phyloP scores from a whole-genome alignment of 23 tunicate genomes.

The Diplosoma virens region DNA sequence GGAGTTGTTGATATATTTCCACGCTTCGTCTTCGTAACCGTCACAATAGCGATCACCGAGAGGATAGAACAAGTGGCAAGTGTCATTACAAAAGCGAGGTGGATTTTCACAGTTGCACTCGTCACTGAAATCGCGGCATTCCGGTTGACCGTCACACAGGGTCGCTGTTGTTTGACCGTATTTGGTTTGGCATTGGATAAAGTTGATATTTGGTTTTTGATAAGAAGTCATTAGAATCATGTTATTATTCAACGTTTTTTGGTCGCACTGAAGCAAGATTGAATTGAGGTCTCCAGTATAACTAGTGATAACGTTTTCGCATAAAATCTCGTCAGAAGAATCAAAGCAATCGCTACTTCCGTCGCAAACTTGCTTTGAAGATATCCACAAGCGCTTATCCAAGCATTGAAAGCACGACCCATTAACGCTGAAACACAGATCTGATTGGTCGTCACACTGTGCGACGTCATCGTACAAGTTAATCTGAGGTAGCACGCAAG shows the following conservation, averaged over 20 bases:
- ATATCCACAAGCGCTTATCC: constrained; percentile 3
- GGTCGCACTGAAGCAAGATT: too few species aligned
- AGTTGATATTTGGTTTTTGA: too few species aligned
- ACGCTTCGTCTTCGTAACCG: constrained; percentile 18
- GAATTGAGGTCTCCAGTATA: neutral
- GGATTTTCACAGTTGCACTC: constrained; percentile 26
- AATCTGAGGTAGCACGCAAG: constrained; percentile 30
- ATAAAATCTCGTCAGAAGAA: constrained; percentile 60
- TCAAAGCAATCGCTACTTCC: constrained; percentile 54
- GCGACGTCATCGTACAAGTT: constrained; percentile 31
- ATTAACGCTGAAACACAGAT: constrained; percentile 3
- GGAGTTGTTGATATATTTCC: constrained; percentile 10
- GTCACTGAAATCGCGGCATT: constrained; percentile 21
- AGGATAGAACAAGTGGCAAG: constrained; percentile 3
- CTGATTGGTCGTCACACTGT: constrained; percentile 30
- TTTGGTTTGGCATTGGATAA: neutral
- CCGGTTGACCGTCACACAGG: constrained; percentile 25
- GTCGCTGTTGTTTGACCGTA: neutral
- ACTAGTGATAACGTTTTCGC: neutral
- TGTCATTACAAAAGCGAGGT: constrained; percentile 21
- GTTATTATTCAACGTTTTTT: too few species aligned
- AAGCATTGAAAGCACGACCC: constrained; percentile 19
- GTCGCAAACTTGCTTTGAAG: constrained; percentile 57
- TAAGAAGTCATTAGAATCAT: too few species aligned
- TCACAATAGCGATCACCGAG: constrained; percentile 27